Conservation (phyloP, 1,140 invertebrate genomes). For the Dermatophagoides farinae region DNA sequence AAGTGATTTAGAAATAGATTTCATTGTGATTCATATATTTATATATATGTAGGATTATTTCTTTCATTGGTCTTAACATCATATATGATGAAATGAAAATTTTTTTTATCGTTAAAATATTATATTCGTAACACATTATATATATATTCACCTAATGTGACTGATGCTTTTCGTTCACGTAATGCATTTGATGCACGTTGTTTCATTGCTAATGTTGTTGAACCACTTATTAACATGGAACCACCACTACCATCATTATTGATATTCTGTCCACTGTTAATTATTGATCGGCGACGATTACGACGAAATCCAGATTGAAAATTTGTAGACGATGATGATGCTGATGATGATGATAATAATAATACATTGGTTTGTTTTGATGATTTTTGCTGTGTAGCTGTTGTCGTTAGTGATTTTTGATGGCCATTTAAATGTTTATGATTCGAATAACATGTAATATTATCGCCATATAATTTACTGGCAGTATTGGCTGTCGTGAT, state of each 20-base stretch:
- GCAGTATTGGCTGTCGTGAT: neutral
- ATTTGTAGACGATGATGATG: neutral
- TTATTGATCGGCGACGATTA: neutral
- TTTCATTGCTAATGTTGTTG: neutral
- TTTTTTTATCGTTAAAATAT: too few species aligned
- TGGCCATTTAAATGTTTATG: neutral
- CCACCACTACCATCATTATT: neutral
- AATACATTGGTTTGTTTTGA: too few species aligned
- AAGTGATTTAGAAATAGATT: too few species aligned
- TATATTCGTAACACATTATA: too few species aligned
- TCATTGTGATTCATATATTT: too few species aligned
- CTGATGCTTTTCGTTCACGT: conserved; percentile 51
- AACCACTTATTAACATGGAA: neutral
- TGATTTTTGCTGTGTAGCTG: neutral
- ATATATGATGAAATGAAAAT: too few species aligned
- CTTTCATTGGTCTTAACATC: too few species aligned
- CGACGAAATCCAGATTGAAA: neutral
- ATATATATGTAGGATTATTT: too few species aligned
- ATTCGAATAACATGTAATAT: too few species aligned
- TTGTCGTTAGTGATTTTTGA: neutral
- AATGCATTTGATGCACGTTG: conserved; percentile 14
- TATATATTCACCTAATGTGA: conserved; percentile 48
- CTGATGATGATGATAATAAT: neutral
- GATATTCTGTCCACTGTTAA: neutral
- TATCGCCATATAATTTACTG: neutral